Evolutionary conservation across 2,888 invertebrate genomes (phyloP).

Genomic region (Muscina levida): DNA sequence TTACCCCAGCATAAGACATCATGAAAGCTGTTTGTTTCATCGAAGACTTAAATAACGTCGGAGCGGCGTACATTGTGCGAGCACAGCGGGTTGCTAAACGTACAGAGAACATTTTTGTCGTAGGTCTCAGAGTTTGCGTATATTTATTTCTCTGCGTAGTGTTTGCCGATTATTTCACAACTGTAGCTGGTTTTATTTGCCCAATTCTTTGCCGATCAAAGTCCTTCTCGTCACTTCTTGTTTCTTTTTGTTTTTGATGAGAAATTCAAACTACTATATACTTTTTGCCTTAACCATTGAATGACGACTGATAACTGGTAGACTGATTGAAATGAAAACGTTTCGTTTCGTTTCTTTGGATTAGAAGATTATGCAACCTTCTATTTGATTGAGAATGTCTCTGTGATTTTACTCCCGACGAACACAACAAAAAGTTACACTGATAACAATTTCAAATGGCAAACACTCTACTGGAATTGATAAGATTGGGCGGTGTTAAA

Average conservation of each 20-base stretch:
- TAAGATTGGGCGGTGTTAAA: no score
- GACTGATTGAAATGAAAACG: background rate
- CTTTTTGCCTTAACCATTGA: conserved; percentile 17
- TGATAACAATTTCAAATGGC: background rate
- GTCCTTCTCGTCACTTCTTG: background rate
- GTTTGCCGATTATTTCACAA: background rate
- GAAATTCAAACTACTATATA: background rate
- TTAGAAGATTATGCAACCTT: conserved; percentile 26
- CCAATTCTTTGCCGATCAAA: no score
- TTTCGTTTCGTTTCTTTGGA: background rate
- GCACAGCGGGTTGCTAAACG: conserved; percentile 60
- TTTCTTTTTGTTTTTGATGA: background rate
- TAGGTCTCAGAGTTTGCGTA: background rate
- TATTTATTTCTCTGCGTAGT: conserved; percentile 8
- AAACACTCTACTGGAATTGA: no score
- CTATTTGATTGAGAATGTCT: background rate
- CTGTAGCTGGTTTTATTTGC: no score
- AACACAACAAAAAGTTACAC: background rate
- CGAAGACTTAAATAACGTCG: conserved; percentile 63
- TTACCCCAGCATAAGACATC: conserved; percentile 67
- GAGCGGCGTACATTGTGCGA: conserved; percentile 48
- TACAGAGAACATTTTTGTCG: conserved; percentile 62
- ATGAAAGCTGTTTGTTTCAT: conserved; percentile 55
- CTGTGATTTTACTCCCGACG: background rate
- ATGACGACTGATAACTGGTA: conserved; percentile 12